Evolutionary conservation across 2,113 vertebrate species (phyloP).

Genomic region (Scomber scombrus): DNA sequence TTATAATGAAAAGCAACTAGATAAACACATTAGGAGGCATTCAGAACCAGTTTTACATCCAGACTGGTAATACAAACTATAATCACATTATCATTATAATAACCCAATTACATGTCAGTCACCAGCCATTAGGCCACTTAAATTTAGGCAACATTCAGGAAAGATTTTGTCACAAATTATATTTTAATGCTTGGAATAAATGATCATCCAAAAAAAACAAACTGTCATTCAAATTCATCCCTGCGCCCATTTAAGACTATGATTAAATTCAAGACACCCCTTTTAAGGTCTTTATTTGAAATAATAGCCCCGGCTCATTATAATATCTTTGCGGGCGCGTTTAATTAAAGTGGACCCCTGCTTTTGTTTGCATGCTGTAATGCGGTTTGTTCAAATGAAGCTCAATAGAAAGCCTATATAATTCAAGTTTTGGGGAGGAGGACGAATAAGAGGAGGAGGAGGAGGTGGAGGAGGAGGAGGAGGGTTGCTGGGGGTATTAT

Average conservation of each 20-base stretch:
- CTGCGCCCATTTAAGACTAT: not conserved
- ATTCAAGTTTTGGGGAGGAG: constrained; percentile 72
- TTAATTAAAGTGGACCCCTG: constrained; percentile 53
- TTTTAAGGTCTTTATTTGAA: constrained; percentile 7
- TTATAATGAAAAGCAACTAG: not conserved
- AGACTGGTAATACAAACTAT: not conserved
- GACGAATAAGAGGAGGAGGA: constrained; percentile 13
- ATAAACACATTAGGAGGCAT: too few species aligned
- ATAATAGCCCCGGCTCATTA: constrained; percentile 23
- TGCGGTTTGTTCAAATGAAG: constrained; percentile 51
- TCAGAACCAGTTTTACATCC: not conserved
- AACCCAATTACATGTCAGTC: not conserved
- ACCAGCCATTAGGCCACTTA: not conserved
- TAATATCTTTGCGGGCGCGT: constrained; percentile 15
- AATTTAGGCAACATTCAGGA: not conserved
- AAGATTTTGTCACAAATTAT: not conserved
- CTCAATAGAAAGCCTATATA: constrained; percentile 36
- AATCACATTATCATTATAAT: constrained; percentile 4
- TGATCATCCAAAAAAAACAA: not conserved
- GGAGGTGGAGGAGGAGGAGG: not conserved
- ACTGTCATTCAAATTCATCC: not conserved
- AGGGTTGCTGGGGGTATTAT: constrained; percentile 44
- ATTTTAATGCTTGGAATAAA: not conserved
- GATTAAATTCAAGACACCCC: constrained; percentile 9
- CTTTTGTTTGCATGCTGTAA: constrained; percentile 49